Conservation (phyloP, 2,888 invertebrate species). For the Hydraecia micacea region DNA sequence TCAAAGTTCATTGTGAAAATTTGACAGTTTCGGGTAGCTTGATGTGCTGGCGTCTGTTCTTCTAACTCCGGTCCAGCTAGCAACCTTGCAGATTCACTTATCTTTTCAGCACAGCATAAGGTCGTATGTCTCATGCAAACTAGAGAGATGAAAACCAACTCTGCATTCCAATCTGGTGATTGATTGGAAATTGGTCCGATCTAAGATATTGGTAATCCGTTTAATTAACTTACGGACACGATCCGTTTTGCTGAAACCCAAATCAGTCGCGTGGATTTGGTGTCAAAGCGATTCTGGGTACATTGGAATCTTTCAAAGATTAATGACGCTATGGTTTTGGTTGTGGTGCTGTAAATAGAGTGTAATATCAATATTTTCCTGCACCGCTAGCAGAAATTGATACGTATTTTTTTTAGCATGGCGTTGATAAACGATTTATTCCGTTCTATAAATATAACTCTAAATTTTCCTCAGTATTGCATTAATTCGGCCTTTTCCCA, state of each 20-base stretch:
- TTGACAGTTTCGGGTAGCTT: no score
- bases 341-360: neutral
- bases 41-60: no score
- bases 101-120: neutral
- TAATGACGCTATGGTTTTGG: neutral
- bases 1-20: no score
- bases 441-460: no score
- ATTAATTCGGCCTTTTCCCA: neutral
- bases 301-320: neutral
- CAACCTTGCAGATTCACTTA: neutral
- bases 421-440: no score
- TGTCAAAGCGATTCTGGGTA: neutral
- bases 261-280: slow-evolving; percentile 9
- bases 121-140: neutral
- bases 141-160: slow-evolving; percentile 18
- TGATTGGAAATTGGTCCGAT: slow-evolving; percentile 29
- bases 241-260: slow-evolving; percentile 1
- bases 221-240: slow-evolving; percentile 30
- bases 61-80: neutral
- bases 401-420: no score
- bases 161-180: slow-evolving; percentile 29
- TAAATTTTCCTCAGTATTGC: no score
- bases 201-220: slow-evolving; percentile 38
- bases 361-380: no score
- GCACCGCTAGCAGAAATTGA: no score